Conservation (phyloP, 2,113 vertebrate species). For the Lathamus discolor region DNA sequence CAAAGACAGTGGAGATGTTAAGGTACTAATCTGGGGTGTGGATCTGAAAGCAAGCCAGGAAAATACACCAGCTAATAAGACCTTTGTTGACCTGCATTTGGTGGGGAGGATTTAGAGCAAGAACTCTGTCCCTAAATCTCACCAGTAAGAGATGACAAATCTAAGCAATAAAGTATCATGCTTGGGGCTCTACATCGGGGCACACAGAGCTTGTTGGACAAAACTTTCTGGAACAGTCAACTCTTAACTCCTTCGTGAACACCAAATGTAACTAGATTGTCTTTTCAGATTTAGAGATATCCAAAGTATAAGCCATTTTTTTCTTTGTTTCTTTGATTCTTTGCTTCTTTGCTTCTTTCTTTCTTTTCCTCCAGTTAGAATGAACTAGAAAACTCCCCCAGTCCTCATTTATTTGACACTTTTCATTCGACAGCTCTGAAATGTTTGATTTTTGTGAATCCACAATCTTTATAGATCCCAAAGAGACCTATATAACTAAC, state of each 20-base stretch:
- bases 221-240: not conserved
- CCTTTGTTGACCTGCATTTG: not conserved
- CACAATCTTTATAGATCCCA: not conserved
- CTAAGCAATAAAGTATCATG: not conserved
- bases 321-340: too few relatives aligned
- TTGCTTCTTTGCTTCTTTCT: too few relatives aligned
- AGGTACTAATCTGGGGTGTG: not conserved
- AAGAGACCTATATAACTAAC: not conserved
- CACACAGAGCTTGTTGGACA: not conserved
- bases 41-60: not conserved
- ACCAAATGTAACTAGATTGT: not conserved
- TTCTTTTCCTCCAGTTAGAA: not conserved
- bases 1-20: not conserved
- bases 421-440: not conserved
- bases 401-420: not conserved
- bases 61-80: not conserved
- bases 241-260: not conserved
- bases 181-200: not conserved
- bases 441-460: not conserved
- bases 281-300: not conserved
- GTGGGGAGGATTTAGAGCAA: not conserved
- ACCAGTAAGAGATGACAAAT: not conserved
- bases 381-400: not conserved
- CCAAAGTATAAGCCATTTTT: not conserved
- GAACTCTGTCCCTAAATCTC: not conserved